A percentile compares a stretch with the other conserved stretches of the same genome.
Evolutionary conservation across 2,888 invertebrate species (phyloP).

Genomic region (Ellobium chinense): DNA sequence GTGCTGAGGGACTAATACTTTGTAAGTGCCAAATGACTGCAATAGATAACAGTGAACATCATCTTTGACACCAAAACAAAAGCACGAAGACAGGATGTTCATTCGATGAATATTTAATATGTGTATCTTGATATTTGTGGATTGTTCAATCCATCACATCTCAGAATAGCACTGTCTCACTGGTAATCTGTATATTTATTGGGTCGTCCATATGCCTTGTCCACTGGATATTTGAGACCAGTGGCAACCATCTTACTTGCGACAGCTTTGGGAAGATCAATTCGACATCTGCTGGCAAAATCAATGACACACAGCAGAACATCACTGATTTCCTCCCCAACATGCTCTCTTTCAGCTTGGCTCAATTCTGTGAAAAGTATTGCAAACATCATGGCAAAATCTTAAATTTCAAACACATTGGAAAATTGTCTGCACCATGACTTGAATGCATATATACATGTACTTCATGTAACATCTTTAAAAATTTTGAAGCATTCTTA

Average conservation of each 20-base stretch:
- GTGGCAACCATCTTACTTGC: slow-evolving; percentile 77
- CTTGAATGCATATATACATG: too few species aligned
- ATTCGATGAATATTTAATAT: too few species aligned
- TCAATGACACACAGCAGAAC: slow-evolving; percentile 78
- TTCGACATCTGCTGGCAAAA: slow-evolving; percentile 77
- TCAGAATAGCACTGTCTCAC: too few species aligned
- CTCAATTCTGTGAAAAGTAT: slow-evolving; percentile 71
- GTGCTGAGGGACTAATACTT: too few species aligned
- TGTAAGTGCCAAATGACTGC: too few species aligned
- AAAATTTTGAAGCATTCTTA: neutral
- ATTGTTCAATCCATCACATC: too few species aligned
- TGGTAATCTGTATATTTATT: slow-evolving; percentile 78
- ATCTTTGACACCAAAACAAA: too few species aligned
- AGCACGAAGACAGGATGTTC: too few species aligned
- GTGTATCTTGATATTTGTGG: too few species aligned
- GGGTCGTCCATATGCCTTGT: slow-evolving; percentile 76
- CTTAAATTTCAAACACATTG: too few species aligned
- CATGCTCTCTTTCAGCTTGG: slow-evolving; percentile 74
- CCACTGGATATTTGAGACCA: slow-evolving; percentile 77
- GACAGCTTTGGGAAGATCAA: slow-evolving; percentile 78
- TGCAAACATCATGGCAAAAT: neutral
- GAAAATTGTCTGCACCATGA: too few species aligned
- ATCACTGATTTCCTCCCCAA: slow-evolving; percentile 79
- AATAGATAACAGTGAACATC: too few species aligned
- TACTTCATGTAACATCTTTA: neutral